A percentile compares a stretch with the other conserved stretches of the same genome.
Evolutionary conservation across 2,797 vertebrate species (phyloP).

Genomic region (Mallotus villosus): DNA sequence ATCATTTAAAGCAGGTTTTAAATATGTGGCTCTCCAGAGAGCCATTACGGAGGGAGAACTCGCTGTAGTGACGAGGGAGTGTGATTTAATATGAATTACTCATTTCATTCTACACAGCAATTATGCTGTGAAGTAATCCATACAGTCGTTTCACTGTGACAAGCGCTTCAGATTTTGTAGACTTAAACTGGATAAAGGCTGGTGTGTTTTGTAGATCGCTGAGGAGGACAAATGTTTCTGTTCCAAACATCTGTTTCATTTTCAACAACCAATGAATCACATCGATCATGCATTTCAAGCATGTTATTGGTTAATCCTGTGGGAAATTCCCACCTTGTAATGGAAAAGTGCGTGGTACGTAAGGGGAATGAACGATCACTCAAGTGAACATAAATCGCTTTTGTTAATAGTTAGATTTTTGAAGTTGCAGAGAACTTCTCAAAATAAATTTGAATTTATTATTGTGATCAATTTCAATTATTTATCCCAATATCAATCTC

Average conservation of each 20-base stretch:
- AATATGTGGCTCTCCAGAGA: constrained; percentile 42
- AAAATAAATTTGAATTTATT: not conserved
- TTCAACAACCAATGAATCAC: constrained; percentile 66
- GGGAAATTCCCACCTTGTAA: constrained; percentile 67
- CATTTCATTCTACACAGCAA: constrained; percentile 38
- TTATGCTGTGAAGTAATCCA: constrained; percentile 42
- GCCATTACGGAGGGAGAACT: constrained; percentile 46
- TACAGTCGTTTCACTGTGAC: constrained; percentile 49
- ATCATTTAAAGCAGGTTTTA: not conserved
- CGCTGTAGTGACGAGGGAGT: constrained; percentile 47
- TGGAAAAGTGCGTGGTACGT: constrained; percentile 48
- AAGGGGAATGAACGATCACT: constrained; percentile 65
- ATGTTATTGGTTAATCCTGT: constrained; percentile 61
- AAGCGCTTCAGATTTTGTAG: constrained; percentile 20
- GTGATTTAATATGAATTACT: constrained; percentile 41
- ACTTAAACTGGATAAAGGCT: constrained; percentile 42
- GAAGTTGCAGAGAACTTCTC: constrained; percentile 17
- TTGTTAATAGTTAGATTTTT: constrained; percentile 33
- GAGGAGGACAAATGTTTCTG: constrained; percentile 64
- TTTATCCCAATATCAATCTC: too few species aligned
- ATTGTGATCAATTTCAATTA: too few species aligned
- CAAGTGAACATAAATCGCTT: constrained; percentile 32
- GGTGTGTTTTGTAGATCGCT: constrained; percentile 37
- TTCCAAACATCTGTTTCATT: constrained; percentile 72
- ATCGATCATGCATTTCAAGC: constrained; percentile 64